Conservation (phyloP, 2,888 invertebrate genomes). For the Erebia aethiops region DNA sequence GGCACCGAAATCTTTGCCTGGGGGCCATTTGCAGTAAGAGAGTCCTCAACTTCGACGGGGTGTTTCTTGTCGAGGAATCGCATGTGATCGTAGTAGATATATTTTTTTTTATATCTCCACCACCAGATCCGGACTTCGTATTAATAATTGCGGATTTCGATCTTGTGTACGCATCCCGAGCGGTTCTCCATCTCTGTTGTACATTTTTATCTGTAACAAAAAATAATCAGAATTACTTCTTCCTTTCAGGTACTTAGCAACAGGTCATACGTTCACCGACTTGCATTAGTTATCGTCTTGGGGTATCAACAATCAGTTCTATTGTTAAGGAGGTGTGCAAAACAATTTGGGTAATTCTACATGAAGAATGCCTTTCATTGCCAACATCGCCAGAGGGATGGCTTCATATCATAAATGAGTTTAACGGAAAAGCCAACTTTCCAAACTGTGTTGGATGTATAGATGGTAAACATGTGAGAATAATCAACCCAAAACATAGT, state of each 20-base stretch:
- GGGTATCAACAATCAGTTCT: slow-evolving; percentile 47
- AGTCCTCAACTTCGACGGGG: slow-evolving; percentile 38
- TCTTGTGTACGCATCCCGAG: too few species aligned
- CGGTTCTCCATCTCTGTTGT: slow-evolving; percentile 41
- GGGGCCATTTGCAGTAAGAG: slow-evolving; percentile 33
- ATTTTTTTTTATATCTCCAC: slow-evolving; percentile 39
- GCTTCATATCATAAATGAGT: too few species aligned
- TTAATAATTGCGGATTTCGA: slow-evolving; percentile 37
- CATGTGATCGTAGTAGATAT: slow-evolving; percentile 42
- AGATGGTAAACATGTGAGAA: too few species aligned
- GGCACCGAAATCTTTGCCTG: slow-evolving; percentile 6
- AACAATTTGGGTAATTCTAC: slow-evolving; percentile 47
- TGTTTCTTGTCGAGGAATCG: slow-evolving; percentile 34
- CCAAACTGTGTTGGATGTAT: too few species aligned
- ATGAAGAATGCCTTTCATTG: slow-evolving; percentile 36
- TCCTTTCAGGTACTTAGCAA: slow-evolving; percentile 48
- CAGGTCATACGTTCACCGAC: slow-evolving; percentile 47
- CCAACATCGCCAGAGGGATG: slow-evolving; percentile 10
- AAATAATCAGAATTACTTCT: slow-evolving; percentile 32
- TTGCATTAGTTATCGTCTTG: slow-evolving; percentile 51
- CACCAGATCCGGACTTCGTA: slow-evolving; percentile 42
- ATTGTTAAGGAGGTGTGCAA: slow-evolving; percentile 51
- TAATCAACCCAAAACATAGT: slow-evolving; percentile 1
- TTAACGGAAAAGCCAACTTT: too few species aligned
- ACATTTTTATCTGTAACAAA: slow-evolving; percentile 43